phyloP scores from a whole-genome alignment of 2,797 vertebrate species.

The Molossus alvarezi region DNA sequence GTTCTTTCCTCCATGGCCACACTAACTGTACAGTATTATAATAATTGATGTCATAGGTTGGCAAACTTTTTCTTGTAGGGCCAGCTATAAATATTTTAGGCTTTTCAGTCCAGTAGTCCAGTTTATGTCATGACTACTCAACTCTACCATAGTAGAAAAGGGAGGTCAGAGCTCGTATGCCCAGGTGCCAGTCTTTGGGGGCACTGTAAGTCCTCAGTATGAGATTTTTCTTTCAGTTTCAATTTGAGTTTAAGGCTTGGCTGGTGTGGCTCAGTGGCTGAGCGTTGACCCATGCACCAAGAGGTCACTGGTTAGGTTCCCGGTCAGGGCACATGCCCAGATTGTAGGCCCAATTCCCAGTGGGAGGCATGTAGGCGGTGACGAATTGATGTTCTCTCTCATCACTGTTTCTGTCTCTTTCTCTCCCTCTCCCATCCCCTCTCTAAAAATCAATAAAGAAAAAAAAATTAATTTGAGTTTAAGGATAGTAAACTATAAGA shows the following conservation, averaged over 20 bases:
- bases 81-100: neutral
- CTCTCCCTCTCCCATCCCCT: too few relatives aligned
- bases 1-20: neutral
- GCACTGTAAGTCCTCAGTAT: neutral
- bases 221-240: conserved; percentile 43
- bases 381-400: too few relatives aligned
- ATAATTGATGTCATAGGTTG: neutral
- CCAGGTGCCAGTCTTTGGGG: neutral
- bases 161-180: neutral
- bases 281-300: too few relatives aligned
- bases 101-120: neutral
- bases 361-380: too few relatives aligned
- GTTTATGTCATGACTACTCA: neutral
- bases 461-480: neutral
- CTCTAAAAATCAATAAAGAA: too few relatives aligned
- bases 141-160: neutral
- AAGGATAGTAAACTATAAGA: neutral
- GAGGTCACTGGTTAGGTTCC: too few relatives aligned
- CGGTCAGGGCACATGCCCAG: too few relatives aligned
- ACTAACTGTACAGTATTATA: neutral
- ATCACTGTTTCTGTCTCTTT: too few relatives aligned
- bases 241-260: neutral
- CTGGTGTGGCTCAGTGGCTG: too few relatives aligned
- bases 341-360: too few relatives aligned
- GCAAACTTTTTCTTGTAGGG: conserved; percentile 18